phyloP scores from a whole-genome alignment of 2,797 vertebrate genomes.

The Simalia tracyae region DNA sequence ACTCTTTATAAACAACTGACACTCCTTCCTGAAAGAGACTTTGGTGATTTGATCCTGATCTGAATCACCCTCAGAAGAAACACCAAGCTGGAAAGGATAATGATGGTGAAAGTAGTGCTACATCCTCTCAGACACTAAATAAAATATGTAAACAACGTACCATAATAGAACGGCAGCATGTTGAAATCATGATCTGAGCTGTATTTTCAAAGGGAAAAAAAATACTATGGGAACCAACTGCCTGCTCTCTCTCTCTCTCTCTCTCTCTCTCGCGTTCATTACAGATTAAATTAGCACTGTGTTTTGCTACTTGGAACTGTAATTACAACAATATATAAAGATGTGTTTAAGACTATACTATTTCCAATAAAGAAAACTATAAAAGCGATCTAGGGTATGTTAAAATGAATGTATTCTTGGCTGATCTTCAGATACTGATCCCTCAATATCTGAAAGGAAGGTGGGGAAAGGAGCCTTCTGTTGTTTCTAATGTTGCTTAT shows the following conservation, averaged over 20 bases:
- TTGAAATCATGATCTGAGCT: background rate
- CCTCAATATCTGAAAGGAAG: background rate
- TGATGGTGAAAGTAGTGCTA: background rate
- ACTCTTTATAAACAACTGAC: background rate
- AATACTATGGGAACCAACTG: background rate
- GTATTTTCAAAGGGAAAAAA: background rate
- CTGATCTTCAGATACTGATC: background rate
- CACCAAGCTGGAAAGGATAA: background rate
- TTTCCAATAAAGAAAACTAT: background rate
- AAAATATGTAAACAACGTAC: background rate
- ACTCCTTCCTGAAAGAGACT: background rate
- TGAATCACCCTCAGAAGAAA: background rate
- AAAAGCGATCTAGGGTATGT: background rate
- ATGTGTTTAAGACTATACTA: background rate
- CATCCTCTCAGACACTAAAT: background rate
- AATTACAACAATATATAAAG: background rate
- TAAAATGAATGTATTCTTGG: slow-evolving; percentile 13
- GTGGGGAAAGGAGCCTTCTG: background rate
- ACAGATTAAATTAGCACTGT: background rate
- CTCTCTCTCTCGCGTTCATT: background rate
- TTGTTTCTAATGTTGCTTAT: background rate
- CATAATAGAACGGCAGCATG: background rate
- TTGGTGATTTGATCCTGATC: background rate
- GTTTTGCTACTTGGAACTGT: background rate
- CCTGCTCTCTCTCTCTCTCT: background rate